A percentile compares a stretch with the other conserved stretches of the same genome.
phyloP scores from a whole-genome alignment of 2,797 vertebrate genomes.

The Craterocephalus amniculus region DNA sequence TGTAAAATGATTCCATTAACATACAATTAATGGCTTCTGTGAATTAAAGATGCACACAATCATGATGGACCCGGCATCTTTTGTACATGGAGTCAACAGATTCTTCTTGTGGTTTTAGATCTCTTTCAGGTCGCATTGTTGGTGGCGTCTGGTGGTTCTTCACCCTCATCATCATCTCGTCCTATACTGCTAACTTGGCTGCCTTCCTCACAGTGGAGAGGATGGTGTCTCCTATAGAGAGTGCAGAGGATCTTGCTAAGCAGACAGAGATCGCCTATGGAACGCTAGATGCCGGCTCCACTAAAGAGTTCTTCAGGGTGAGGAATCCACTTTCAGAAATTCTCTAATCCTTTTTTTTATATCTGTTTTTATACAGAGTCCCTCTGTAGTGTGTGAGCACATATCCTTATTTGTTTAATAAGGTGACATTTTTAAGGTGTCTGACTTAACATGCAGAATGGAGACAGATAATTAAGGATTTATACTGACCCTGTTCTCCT shows the following conservation, averaged over 20 bases:
- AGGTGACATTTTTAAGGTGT: not conserved
- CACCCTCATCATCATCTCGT: slow-evolving; percentile 99
- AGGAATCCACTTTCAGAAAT: slow-evolving; percentile 19
- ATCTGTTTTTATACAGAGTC: not conserved
- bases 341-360: not conserved
- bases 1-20: not conserved
- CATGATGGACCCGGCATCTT: not conserved
- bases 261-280: slow-evolving; percentile 98
- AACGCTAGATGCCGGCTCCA: slow-evolving; percentile 96
- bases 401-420: not conserved
- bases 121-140: slow-evolving; percentile 96
- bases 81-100: not conserved
- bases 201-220: slow-evolving; percentile 98
- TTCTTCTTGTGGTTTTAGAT: slow-evolving; percentile 79
- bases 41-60: not conserved
- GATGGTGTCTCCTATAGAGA: slow-evolving; percentile 99
- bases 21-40: slow-evolving; percentile 14
- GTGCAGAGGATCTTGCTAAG: slow-evolving; percentile 97
- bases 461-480: slow-evolving; percentile 1
- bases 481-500: slow-evolving; percentile 8
- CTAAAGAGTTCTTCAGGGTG: slow-evolving; percentile 99
- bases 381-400: no score
- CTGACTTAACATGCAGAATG: not conserved
- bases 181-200: slow-evolving; percentile 98
- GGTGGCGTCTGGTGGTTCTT: slow-evolving; percentile 99